phyloP scores from a whole-genome alignment of 2,888 invertebrate genomes.

The Phalera bucephala region DNA sequence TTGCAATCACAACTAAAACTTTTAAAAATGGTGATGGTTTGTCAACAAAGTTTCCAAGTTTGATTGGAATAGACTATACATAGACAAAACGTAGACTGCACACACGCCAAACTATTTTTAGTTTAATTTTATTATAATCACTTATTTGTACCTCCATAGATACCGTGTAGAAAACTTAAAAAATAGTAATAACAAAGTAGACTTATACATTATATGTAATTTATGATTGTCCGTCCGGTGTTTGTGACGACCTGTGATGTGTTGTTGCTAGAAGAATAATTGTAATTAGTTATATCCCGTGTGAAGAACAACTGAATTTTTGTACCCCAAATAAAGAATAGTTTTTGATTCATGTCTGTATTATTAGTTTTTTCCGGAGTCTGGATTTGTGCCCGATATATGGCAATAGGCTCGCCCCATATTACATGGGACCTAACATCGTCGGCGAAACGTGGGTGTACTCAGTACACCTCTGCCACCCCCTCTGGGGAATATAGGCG shows the following conservation, averaged over 20 bases:
- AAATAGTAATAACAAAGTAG: slow-evolving; percentile 2
- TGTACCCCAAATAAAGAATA: slow-evolving; percentile 57
- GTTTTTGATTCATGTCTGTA: no score
- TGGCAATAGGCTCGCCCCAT: no score
- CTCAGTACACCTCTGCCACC: no score
- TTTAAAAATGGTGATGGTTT: no score
- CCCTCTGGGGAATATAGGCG: no score
- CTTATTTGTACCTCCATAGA: slow-evolving; percentile 13
- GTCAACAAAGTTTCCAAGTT: no score
- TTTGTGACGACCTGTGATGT: slow-evolving; percentile 10
- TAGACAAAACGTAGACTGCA: slow-evolving; percentile 69
- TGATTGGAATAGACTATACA: no score
- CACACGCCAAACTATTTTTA: slow-evolving; percentile 57
- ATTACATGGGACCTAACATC: no score
- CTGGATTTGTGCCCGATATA: no score
- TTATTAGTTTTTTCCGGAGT: no score
- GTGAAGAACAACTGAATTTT: slow-evolving; percentile 39
- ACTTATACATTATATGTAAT: slow-evolving; percentile 3
- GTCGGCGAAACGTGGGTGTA: no score
- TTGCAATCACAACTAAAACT: no score
- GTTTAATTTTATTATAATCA: slow-evolving; percentile 17
- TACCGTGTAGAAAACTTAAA: slow-evolving; percentile 22
- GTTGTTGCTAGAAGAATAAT: slow-evolving; percentile 31
- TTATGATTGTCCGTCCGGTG: slow-evolving; percentile 9
- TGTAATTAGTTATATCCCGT: slow-evolving; percentile 36